These are phyloP conservation scores for Stylophora pistillata DNA, from an alignment of 64 coral and sea anemone species.

Conservation along the genomic window DNA sequence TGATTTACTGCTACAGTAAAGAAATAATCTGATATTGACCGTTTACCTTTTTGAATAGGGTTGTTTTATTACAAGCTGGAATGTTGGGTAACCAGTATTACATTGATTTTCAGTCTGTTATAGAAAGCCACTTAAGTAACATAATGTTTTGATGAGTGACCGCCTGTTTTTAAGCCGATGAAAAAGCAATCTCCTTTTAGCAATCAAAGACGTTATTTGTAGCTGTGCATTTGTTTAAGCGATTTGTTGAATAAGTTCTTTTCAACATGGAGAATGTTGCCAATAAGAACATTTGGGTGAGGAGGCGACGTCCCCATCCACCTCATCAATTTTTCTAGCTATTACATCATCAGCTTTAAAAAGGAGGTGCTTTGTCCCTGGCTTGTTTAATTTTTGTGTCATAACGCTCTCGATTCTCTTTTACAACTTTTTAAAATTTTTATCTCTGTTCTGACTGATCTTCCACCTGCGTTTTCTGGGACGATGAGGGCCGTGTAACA, in stretches of 20 bases:
- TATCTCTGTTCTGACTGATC: conserved; percentile 14
- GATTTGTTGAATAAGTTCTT: conserved; percentile 17
- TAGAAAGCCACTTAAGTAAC: too few species aligned
- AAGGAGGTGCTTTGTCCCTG: background rate
- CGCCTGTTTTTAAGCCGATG: conserved; percentile 29
- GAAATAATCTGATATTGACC: too few species aligned
- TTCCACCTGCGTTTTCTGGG: conserved; percentile 10
- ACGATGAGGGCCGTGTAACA: conserved; percentile 12
- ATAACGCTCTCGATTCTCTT: conserved; percentile 32
- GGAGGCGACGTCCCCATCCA: conserved; percentile 20
- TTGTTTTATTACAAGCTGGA: too few species aligned
- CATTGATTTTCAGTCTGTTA: too few species aligned
- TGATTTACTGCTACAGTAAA: too few species aligned
- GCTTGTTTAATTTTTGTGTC: conserved; percentile 19
- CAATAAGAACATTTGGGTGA: conserved; percentile 11
- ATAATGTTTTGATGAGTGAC: too few species aligned
- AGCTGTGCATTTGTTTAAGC: conserved; percentile 35
- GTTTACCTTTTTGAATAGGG: too few species aligned
- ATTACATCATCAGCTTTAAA: too few species aligned
- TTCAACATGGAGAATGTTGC: conserved; percentile 8
- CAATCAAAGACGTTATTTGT: conserved; percentile 7
- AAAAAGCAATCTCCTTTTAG: conserved; percentile 7
- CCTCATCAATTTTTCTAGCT: too few species aligned
- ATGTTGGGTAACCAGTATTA: too few species aligned
- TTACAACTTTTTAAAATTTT: conserved; percentile 24